Conservation (phyloP, 2,888 invertebrate species). For the Sarcophaga variegata region DNA sequence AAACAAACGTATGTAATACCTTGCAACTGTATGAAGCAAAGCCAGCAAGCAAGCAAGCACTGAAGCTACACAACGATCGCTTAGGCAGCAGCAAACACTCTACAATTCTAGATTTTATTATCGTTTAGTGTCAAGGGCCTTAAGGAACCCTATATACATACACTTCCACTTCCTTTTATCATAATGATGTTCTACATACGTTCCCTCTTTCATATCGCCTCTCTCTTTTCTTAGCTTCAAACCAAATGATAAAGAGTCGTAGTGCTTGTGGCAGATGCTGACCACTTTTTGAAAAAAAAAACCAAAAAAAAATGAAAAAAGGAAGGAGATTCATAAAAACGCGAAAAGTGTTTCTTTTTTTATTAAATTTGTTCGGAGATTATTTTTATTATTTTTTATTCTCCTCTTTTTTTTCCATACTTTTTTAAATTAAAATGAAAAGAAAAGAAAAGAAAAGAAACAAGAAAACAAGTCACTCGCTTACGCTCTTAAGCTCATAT, state of each 20-base stretch:
- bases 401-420: neutral
- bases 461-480: too few species aligned
- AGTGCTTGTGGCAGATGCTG: conserved; percentile 12
- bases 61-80: neutral
- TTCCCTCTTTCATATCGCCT: neutral
- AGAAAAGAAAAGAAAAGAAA: too few species aligned
- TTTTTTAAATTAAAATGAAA: neutral
- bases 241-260: conserved; percentile 21
- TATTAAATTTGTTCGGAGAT: neutral
- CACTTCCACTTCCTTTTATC: conserved; percentile 19
- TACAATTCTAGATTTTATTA: conserved; percentile 23
- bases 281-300: conserved; percentile 27
- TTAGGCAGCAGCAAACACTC: neutral
- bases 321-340: neutral
- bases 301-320: neutral
- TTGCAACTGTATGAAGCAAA: too few species aligned
- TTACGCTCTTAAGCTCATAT: neutral
- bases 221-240: neutral
- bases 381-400: neutral
- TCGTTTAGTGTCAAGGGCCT: conserved; percentile 38
- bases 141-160: neutral
- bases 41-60: neutral
- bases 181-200: conserved; percentile 18
- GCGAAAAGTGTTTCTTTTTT: neutral
- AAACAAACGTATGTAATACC: too few species aligned